These are phyloP conservation scores for Ips nitidus DNA, from an alignment of 1,140 invertebrate species.

Conservation along the genomic window DNA sequence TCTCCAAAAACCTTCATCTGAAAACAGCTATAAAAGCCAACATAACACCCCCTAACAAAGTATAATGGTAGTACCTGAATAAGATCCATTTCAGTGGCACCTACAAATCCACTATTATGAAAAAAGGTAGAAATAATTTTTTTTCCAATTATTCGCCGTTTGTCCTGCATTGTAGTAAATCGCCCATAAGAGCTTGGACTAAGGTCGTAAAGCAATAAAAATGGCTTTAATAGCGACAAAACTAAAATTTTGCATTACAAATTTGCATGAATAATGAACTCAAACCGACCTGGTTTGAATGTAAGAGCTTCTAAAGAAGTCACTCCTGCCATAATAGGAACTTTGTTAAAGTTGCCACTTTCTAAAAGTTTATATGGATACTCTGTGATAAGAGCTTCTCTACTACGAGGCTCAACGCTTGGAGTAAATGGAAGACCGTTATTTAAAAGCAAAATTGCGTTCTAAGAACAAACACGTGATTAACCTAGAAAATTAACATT, in stretches of 20 bases:
- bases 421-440: slow-evolving; percentile 27
- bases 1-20: slow-evolving; percentile 8
- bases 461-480: slow-evolving; percentile 8
- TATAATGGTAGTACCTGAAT: slow-evolving; percentile 5
- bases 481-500: too few species aligned
- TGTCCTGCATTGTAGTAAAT: background rate
- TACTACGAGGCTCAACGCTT: slow-evolving; percentile 24
- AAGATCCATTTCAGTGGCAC: background rate
- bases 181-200: slow-evolving; percentile 5
- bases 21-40: slow-evolving; percentile 6
- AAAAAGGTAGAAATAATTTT: slow-evolving; percentile 15
- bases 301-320: slow-evolving; percentile 20
- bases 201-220: slow-evolving; percentile 4
- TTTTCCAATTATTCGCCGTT: slow-evolving; percentile 3
- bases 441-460: background rate
- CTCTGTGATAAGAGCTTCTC: slow-evolving; percentile 21
- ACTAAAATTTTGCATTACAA: background rate
- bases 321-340: slow-evolving; percentile 27
- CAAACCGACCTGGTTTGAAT: slow-evolving; percentile 8
- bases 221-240: slow-evolving; percentile 1
- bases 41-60: background rate
- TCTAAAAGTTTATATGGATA: slow-evolving; percentile 14
- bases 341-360: slow-evolving; percentile 28
- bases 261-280: too few species aligned
- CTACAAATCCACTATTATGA: background rate